Conservation (phyloP, 1,140 invertebrate genomes). For the Halesus radiatus region DNA sequence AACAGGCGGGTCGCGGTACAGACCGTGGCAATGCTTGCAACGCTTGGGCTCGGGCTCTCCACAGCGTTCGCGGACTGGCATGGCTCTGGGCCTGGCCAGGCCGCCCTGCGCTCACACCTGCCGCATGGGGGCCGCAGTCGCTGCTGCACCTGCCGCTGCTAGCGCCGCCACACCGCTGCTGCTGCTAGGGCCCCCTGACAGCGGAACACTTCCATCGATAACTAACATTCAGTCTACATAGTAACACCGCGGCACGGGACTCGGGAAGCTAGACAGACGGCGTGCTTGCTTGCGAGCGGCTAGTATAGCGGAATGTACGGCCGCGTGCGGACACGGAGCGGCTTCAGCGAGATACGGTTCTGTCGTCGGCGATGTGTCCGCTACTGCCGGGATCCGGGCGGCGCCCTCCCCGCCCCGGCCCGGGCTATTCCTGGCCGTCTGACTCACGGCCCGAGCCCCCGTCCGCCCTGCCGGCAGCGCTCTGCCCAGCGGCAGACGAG, state of each 20-base stretch:
- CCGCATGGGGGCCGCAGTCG: conserved; percentile 9
- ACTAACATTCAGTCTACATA: conserved; percentile 15
- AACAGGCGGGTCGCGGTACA: conserved; percentile 46
- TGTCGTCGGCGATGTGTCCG: conserved; percentile 63
- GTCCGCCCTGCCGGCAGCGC: conserved; percentile 49
- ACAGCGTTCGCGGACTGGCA: conserved; percentile 58
- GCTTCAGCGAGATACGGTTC: not conserved
- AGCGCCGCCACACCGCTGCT: conserved; percentile 65
- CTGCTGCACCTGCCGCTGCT: conserved; percentile 65
- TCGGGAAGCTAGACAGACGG: not conserved
- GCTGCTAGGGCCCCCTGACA: conserved; percentile 64
- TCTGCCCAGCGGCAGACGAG: not conserved
- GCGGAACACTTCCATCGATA: conserved; percentile 7
- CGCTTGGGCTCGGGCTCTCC: conserved; percentile 69
- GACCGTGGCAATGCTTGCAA: conserved; percentile 72
- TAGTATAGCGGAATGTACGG: not conserved
- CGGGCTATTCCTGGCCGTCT: conserved; percentile 66
- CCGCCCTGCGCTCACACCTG: conserved; percentile 29
- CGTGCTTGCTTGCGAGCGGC: not conserved
- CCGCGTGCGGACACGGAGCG: not conserved
- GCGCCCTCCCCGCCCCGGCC: conserved; percentile 61
- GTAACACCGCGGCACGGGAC: not conserved
- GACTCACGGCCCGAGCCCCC: conserved; percentile 66
- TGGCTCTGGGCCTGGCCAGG: conserved; percentile 35
- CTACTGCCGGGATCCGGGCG: conserved; percentile 61